A percentile compares a stretch with the other conserved stretches of the same genome.
These are phyloP conservation scores for Platorchestia sp. DNA, from an alignment of 1,140 invertebrate species.

Conservation along the genomic window DNA sequence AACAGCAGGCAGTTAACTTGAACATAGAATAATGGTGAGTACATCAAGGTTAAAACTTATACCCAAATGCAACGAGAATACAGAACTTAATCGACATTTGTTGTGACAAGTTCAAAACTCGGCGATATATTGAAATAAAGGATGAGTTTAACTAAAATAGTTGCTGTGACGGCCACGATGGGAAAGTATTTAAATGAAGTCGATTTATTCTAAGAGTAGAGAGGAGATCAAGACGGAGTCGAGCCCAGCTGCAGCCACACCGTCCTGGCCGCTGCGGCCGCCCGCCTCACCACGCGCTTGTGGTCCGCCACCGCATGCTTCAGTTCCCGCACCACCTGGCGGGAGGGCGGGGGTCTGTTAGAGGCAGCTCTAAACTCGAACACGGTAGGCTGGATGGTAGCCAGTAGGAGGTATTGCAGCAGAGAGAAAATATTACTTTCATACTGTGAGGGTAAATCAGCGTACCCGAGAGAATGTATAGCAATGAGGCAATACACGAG, in stretches of 20 bases:
- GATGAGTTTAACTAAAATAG: neutral
- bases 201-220: neutral
- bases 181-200: neutral
- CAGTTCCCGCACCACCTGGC: conserved; percentile 49
- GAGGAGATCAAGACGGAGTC: neutral
- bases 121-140: neutral
- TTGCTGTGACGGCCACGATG: neutral
- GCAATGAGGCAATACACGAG: too few species aligned
- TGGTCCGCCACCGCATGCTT: conserved; percentile 32
- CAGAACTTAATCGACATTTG: neutral
- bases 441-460: too few species aligned
- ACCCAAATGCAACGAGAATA: neutral
- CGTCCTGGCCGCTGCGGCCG: conserved; percentile 33
- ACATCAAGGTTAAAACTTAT: neutral
- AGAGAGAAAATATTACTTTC: too few species aligned
- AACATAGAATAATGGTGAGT: neutral
- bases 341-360: too few species aligned
- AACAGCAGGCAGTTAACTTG: neutral
- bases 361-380: too few species aligned
- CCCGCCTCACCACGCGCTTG: conserved; percentile 55
- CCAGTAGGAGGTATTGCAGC: too few species aligned
- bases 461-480: too few species aligned
- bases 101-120: neutral
- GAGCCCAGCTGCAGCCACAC: conserved; percentile 48
- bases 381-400: too few species aligned